Evolutionary conservation across 2,797 vertebrate species (phyloP).

Genomic region (Neoniphon sammara): DNA sequence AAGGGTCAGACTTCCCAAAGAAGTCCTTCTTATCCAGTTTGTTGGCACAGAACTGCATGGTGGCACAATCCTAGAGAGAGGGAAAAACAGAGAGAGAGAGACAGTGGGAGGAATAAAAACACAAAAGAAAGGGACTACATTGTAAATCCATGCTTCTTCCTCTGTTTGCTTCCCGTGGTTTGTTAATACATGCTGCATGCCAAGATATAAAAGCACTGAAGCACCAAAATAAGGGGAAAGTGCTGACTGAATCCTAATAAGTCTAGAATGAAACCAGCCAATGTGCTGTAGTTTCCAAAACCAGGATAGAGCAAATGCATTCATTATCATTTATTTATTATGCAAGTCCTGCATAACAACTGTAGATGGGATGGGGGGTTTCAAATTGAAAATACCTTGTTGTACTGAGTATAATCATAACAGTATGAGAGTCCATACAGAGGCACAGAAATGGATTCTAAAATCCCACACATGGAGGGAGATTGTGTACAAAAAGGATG

Average conservation of each 20-base stretch:
- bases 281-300: constrained; percentile 51
- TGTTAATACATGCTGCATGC: constrained; percentile 59
- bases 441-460: constrained; percentile 57
- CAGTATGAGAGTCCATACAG: constrained; percentile 40
- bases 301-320: constrained; percentile 47
- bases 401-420: constrained; percentile 64
- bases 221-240: constrained; percentile 64
- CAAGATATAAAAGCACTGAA: constrained; percentile 69
- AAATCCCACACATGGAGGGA: constrained; percentile 42
- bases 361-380: constrained; percentile 25
- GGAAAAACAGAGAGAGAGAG: constrained; percentile 9
- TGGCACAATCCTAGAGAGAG: constrained; percentile 88
- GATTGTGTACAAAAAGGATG: constrained; percentile 60
- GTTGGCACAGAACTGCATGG: constrained; percentile 96
- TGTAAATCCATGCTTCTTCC: constrained; percentile 60
- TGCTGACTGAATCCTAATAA: constrained; percentile 66
- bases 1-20: constrained; percentile 96
- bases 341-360: constrained; percentile 44
- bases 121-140: constrained; percentile 45
- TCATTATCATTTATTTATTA: constrained; percentile 65
- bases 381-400: constrained; percentile 62
- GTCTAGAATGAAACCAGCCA: constrained; percentile 51
- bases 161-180: constrained; percentile 58
- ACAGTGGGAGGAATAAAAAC: constrained; percentile 33
- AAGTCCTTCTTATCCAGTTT: constrained; percentile 98